A percentile compares a stretch with the other conserved stretches of the same genome.
phyloP scores from a whole-genome alignment of 2,113 vertebrate species.

The Lynx canadensis region DNA sequence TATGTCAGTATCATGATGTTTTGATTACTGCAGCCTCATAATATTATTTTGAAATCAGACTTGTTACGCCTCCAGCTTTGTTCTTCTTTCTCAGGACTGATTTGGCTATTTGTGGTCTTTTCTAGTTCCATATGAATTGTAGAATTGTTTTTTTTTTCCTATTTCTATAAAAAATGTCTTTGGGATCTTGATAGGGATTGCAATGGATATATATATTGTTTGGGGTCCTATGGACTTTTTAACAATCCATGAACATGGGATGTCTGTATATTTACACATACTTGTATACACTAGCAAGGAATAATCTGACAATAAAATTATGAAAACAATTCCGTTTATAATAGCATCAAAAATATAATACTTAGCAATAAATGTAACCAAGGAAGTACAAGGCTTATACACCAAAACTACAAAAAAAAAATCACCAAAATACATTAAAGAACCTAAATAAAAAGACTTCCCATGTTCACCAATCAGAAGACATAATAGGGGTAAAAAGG shows the following conservation, averaged over 20 bases:
- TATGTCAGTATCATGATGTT: not conserved
- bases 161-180: not conserved
- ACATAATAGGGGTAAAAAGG: not conserved
- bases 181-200: not conserved
- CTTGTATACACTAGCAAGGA: not conserved
- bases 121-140: not conserved
- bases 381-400: not conserved
- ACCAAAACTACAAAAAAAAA: not conserved
- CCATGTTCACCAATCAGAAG: not conserved
- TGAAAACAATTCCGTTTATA: not conserved
- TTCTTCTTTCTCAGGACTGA: not conserved
- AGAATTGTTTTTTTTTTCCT: not conserved
- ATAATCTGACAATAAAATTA: not conserved
- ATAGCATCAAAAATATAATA: not conserved
- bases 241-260: not conserved
- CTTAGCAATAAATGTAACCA: not conserved
- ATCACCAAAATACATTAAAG: not conserved
- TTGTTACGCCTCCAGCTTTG: not conserved
- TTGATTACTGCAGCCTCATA: not conserved
- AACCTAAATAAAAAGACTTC: not conserved
- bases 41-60: not conserved
- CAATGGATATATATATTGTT: not conserved
- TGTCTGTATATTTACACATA: not conserved
- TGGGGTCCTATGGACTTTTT: not conserved
- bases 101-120: not conserved